Evolutionary conservation across 2,113 vertebrate genomes (phyloP), one percentile per base, ranked within the genome.

Genomic region (Hyperopisus bebe): DNA sequence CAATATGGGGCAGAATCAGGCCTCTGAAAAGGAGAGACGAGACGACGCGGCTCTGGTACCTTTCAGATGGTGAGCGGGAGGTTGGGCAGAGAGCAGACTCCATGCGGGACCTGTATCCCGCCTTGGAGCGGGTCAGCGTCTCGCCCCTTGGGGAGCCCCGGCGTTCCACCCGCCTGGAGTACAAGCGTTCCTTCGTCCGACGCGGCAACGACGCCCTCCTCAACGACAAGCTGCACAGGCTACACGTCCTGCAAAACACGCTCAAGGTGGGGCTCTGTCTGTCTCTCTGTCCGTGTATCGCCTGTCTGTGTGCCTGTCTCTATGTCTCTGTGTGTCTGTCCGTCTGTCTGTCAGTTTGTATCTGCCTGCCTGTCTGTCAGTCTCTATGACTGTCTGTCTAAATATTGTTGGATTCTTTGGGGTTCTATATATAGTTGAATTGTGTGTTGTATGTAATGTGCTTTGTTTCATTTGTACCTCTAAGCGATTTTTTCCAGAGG

Each of bases 221-320:
- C 93, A 99, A 98, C 92, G 98, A 99, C 94, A 99, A 99, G 94
- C 97, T 99, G 88, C 98, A 99, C 94, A 97, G 98, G 91, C 95
- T 99, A 90, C 95, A 98, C 92, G 96, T 99, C 95, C 97, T 99
- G 92, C 97, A 98, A 93, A 99, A 97, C 95, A 97, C 98, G 93
- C 97, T 99, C 94, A 99, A 99, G 97, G 98, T 99, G 96, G 95
- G 5, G 66, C n/a, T 39, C 50, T 5, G 11, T 48, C 85, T 27
- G 80, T 27, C 19, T 15, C 4, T 44, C 46, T 42, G 48, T 10
- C 47, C 15, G 42, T 55, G 83, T n/a, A 10, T n/a, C 44, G n/a
- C 35, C 42, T 21, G 53, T 47, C 4, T 46, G 51, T 85, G 5
- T 83, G 15, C 83, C 86, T 51, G 88, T 85, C 85, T 51, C 86